Evolutionary conservation across 2,888 invertebrate genomes (phyloP).

Genomic region (Ormyrus labotus): DNA sequence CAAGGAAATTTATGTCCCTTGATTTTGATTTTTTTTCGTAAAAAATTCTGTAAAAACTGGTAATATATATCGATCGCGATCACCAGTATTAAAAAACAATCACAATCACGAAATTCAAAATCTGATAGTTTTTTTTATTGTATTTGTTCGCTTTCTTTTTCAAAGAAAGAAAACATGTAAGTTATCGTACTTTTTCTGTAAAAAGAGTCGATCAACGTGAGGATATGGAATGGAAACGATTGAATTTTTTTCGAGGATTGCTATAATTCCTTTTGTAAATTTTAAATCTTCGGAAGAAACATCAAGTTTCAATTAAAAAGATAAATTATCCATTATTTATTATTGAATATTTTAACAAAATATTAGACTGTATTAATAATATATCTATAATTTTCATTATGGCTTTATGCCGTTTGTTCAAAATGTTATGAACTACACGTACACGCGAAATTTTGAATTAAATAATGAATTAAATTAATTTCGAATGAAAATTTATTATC

Average conservation of each 20-base stretch:
- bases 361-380: slow-evolving; percentile 14
- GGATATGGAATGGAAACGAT: neutral
- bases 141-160: neutral
- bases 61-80: too few species aligned
- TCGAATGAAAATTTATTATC: neutral
- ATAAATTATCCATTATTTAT: slow-evolving; percentile 50
- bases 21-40: too few species aligned
- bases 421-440: slow-evolving; percentile 4
- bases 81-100: too few species aligned
- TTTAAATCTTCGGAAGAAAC: slow-evolving; percentile 29
- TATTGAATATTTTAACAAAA: slow-evolving; percentile 15
- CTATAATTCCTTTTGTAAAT: neutral
- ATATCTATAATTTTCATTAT: slow-evolving; percentile 9
- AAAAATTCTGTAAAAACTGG: too few species aligned
- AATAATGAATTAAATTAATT: neutral
- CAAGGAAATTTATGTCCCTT: too few species aligned
- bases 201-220: neutral
- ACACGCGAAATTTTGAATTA: slow-evolving; percentile 4
- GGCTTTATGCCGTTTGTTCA: slow-evolving; percentile 19
- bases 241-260: slow-evolving; percentile 33
- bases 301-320: slow-evolving; percentile 23
- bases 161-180: neutral
- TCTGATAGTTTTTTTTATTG: too few species aligned
- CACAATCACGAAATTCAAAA: neutral
- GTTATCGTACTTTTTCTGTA: neutral